Percentiles rank a stretch among this genome's conserved stretches.
Conservation (phyloP, 2,888 invertebrate genomes). For the Phragmatobia fuliginosa region DNA sequence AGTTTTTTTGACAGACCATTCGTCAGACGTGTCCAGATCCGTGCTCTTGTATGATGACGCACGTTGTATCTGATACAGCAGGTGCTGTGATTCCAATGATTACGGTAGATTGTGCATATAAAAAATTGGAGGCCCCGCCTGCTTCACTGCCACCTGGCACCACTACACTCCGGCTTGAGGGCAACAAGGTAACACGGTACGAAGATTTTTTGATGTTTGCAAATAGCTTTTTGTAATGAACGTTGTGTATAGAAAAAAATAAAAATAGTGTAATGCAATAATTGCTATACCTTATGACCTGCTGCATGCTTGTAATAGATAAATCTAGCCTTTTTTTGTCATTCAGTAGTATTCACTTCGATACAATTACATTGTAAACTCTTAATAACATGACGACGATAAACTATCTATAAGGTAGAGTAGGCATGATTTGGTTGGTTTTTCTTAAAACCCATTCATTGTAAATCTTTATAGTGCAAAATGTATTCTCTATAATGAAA, state of each 20-base stretch:
- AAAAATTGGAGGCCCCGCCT: constrained; percentile 87
- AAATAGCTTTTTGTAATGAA: neutral
- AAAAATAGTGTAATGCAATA: neutral
- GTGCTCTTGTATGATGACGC: constrained; percentile 88
- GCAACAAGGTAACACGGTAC: constrained; percentile 87
- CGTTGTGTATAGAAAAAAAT: neutral
- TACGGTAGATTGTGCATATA: constrained; percentile 89
- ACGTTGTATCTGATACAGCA: constrained; percentile 85
- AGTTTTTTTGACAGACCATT: constrained; percentile 73
- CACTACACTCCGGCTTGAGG: constrained; percentile 88
- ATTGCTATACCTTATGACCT: no score
- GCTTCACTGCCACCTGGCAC: constrained; percentile 88
- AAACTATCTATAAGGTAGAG: no score
- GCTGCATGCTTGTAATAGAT: no score
- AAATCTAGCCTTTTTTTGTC: no score
- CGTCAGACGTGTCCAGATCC: constrained; percentile 87
- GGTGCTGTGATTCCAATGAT: constrained; percentile 87
- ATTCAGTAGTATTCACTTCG: no score
- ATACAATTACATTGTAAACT: no score
- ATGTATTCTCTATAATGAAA: no score
- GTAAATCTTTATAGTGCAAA: no score
- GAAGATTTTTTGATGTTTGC: constrained; percentile 51
- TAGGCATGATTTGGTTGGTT: no score
- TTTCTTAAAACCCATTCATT: no score
- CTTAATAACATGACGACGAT: no score